Evolutionary conservation across 2,888 invertebrate species (phyloP), one percentile per base, ranked within the genome.

Genomic region (Lutraria lutraria): DNA sequence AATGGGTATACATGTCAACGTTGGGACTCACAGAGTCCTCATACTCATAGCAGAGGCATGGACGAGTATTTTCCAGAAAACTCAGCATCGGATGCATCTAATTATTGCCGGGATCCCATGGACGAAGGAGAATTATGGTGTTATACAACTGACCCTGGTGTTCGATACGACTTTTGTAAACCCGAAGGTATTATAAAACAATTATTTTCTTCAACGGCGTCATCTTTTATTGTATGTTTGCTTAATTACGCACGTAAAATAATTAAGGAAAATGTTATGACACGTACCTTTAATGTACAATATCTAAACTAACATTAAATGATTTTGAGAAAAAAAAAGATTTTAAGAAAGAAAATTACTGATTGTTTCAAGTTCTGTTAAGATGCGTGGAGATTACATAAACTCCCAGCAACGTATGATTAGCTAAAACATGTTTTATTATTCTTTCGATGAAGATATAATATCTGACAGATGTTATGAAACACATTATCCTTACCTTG

Each of bases 1-100:
- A 72, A 60, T 15, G 90, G 90, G 3, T 53, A 56, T 34, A 76
- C 53, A 16, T 92, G 92, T 72, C 90, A 90, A 80, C 56, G 89
- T n/a, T 92, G 92, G 92, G 88, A 85, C 53, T 72, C 88, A 16
- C 88, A 88, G 29, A 52, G 56, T 10, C 91, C 91, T 6, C 86
- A 89, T 60, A 0, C 72, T 4, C 91, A 91, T 52, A 31, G 21
- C 13, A 6, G 4, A 31, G 54, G 19, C 16, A 16, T n/a, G 13
- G 13, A 3, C 21, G 19, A 54, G 19, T 63, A n/a, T 21, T 76
- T 84, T 76, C 84, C 84, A 21, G 84, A 76, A 8, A 29, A n/a
- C 1, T 53, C 76, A 31, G 76, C 76, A 0, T 25, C 72, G 0
- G 84, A 84, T 54, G 72, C 54, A 16, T 54, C 21, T 25, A 84